A percentile compares a stretch with the other conserved stretches of the same genome.
Evolutionary conservation across 2,113 vertebrate genomes (phyloP).

Genomic region (Connochaetes taurinus): DNA sequence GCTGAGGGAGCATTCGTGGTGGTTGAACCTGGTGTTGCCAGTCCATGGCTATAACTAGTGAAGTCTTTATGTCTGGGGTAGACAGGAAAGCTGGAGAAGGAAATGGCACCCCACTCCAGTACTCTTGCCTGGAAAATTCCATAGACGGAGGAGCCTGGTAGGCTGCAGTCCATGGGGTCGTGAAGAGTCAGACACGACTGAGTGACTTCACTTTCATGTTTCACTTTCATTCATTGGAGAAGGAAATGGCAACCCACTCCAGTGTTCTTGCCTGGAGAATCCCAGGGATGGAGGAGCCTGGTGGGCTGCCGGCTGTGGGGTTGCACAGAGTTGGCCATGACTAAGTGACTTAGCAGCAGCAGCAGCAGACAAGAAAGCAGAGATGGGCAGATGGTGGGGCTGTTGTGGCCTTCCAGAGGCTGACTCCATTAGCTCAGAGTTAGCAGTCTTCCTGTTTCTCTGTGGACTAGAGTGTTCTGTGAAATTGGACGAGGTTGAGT

Average conservation of each 20-base stretch:
- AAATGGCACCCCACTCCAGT: not conserved
- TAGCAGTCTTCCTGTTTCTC: not conserved
- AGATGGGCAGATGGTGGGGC: not conserved
- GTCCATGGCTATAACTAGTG: not conserved
- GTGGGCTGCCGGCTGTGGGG: rapidly evolving
- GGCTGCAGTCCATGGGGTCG: not conserved
- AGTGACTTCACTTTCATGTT: not conserved
- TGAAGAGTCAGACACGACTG: not conserved
- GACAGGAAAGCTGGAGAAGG: not conserved
- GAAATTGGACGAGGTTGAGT: not conserved
- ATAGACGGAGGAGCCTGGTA: not conserved
- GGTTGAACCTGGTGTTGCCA: not conserved
- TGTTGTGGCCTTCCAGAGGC: not conserved
- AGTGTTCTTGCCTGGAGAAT: not conserved
- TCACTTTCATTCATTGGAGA: not conserved
- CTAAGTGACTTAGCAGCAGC: not conserved
- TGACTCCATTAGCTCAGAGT: not conserved
- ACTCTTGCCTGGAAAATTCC: not conserved
- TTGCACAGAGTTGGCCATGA: rapidly evolving
- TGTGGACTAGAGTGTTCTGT: not conserved
- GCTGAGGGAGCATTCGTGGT: not conserved
- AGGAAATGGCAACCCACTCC: not conserved
- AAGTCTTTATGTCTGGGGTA: not conserved
- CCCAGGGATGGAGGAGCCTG: rapidly evolving
- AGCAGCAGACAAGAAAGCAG: not conserved